Evolutionary conservation across 2,113 vertebrate species (phyloP).

Genomic region (Carassius gibelio): DNA sequence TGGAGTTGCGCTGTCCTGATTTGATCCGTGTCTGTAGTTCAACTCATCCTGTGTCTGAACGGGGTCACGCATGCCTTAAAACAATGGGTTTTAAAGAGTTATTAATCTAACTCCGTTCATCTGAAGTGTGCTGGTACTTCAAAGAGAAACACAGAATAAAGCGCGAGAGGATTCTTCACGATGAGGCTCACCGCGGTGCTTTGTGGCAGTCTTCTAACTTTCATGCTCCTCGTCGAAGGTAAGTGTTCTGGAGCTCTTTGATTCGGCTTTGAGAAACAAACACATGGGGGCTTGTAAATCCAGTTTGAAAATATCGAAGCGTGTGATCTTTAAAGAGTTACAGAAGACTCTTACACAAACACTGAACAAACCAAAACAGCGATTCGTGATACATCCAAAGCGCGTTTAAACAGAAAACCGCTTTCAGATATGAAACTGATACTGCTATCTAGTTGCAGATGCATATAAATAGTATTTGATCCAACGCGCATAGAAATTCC

Average conservation of each 20-base stretch:
- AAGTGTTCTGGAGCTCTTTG: background rate
- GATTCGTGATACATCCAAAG: background rate
- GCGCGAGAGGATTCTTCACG: background rate
- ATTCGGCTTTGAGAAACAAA: background rate
- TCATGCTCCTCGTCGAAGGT: conserved; percentile 22
- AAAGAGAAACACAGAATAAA: background rate
- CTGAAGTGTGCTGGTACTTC: background rate
- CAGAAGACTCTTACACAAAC: background rate
- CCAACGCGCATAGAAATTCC: no score
- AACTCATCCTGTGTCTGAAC: background rate
- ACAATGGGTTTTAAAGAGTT: conserved; percentile 32
- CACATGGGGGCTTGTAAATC: background rate
- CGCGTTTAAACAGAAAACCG: background rate
- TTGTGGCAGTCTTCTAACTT: conserved; percentile 43
- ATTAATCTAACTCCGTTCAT: background rate
- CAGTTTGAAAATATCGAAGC: background rate
- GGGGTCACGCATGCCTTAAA: background rate
- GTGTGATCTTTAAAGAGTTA: background rate
- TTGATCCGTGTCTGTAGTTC: background rate
- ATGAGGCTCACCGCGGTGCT: conserved; percentile 24
- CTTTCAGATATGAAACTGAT: background rate
- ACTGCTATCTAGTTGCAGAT: background rate
- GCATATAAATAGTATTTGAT: background rate
- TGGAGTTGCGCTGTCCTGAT: conserved; percentile 10
- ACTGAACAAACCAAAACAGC: conserved; percentile 5